These are phyloP conservation scores for Anolis apletophallus DNA, from an alignment of 2,797 vertebrate species.

Conservation along the genomic window DNA sequence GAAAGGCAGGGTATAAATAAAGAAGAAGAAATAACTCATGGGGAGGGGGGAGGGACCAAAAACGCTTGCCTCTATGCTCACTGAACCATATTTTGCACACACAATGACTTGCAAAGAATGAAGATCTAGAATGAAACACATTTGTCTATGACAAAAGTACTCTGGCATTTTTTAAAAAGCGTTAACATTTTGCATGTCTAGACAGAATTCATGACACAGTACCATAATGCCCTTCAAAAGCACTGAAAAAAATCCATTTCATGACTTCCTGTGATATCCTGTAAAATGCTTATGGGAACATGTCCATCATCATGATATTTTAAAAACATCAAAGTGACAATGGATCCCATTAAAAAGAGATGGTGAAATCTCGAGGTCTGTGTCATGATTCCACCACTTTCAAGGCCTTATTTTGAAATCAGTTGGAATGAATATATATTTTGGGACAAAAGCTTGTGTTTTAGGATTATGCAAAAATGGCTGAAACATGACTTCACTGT, in stretches of 20 bases:
- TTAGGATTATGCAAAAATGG: background rate
- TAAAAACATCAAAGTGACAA: background rate
- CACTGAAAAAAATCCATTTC: constrained; percentile 3
- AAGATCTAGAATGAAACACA: constrained; percentile 28
- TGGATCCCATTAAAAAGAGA: background rate
- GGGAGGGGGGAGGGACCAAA: too few relatives aligned
- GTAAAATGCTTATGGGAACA: background rate
- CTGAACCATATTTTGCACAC: background rate
- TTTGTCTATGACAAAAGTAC: constrained; percentile 23
- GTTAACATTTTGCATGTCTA: constrained; percentile 12
- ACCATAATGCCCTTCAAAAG: background rate
- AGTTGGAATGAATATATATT: background rate
- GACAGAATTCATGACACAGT: constrained; percentile 24
- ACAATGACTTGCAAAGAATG: background rate
- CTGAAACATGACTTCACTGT: background rate
- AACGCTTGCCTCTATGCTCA: constrained; percentile 24
- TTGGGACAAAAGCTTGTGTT: background rate
- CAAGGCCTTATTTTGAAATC: background rate
- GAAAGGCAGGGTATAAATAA: too few relatives aligned
- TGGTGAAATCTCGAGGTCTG: background rate
- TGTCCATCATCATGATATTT: constrained; percentile 20
- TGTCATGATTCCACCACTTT: background rate
- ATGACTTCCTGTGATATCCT: background rate
- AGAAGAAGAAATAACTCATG: too few relatives aligned
- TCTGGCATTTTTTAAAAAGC: constrained; percentile 2